A percentile compares a stretch with the other conserved stretches of the same genome.
Conservation (phyloP, 2,797 vertebrate genomes). For the Clarias pachynema region DNA sequence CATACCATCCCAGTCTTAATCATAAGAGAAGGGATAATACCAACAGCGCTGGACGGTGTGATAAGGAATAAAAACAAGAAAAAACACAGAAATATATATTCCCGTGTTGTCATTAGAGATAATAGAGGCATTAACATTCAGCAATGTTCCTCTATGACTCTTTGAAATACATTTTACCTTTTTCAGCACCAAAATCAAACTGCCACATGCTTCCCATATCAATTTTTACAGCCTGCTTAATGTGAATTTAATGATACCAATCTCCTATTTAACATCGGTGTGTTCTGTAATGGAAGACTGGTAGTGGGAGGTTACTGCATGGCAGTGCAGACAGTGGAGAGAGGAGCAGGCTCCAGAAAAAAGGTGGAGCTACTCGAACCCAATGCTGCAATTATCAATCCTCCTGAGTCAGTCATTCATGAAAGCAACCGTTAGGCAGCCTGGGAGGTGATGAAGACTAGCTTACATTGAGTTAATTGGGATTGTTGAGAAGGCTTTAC, state of each 20-base stretch:
- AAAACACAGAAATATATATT: conserved; percentile 41
- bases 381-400: conserved; percentile 34
- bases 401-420: conserved; percentile 43
- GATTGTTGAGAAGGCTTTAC: conserved; percentile 47
- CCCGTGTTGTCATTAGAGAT: conserved; percentile 46
- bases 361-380: conserved; percentile 39
- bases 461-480: conserved; percentile 51
- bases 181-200: conserved; percentile 50
- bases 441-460: conserved; percentile 41
- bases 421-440: conserved; percentile 37
- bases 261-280: conserved; percentile 58
- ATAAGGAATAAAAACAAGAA: conserved; percentile 26
- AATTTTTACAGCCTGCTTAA: conserved; percentile 59
- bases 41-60: neutral
- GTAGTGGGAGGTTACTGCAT: conserved; percentile 38
- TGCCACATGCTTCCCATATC: conserved; percentile 48
- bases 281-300: conserved; percentile 57
- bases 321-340: conserved; percentile 13
- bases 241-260: conserved; percentile 63
- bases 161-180: conserved; percentile 48
- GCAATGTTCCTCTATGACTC: conserved; percentile 33
- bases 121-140: conserved; percentile 54
- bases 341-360: conserved; percentile 6
- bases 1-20: conserved; percentile 5
- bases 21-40: conserved; percentile 5